These are phyloP conservation scores for Lepidurus arcticus DNA, from an alignment of 1,140 invertebrate genomes.

Conservation along the genomic window DNA sequence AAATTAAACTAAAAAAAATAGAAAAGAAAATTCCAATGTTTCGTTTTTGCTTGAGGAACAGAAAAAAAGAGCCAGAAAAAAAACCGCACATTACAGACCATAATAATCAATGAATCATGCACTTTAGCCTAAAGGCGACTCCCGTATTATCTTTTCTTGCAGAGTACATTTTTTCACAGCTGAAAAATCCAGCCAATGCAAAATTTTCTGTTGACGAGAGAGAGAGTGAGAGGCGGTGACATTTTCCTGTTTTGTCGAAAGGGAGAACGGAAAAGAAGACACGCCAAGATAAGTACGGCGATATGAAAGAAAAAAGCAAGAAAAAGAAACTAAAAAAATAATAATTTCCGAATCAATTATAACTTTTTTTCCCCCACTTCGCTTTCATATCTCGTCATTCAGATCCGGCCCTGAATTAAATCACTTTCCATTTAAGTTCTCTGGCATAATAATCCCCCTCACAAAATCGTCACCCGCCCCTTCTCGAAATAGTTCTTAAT, in stretches of 20 bases:
- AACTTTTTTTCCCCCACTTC: neutral
- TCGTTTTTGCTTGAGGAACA: neutral
- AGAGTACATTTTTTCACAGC: neutral
- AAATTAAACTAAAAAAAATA: neutral
- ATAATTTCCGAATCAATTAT: neutral
- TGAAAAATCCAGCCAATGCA: constrained; percentile 21
- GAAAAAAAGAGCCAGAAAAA: neutral
- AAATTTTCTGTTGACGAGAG: neutral
- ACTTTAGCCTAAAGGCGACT: constrained; percentile 9
- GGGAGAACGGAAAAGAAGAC: neutral
- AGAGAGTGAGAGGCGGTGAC: neutral
- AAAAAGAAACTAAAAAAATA: constrained; percentile 1
- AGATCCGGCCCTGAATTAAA: neutral
- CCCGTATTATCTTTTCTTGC: neutral
- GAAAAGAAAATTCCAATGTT: neutral
- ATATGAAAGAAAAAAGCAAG: neutral
- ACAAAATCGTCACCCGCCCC: constrained; percentile 15
- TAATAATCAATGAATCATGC: neutral
- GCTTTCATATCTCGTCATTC: neutral
- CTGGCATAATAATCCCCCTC: neutral
- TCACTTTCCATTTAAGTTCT: neutral
- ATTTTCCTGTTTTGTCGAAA: neutral
- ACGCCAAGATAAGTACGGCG: neutral
- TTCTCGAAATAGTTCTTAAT: neutral
- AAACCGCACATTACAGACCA: neutral